A percentile compares a stretch with the other conserved stretches of the same genome.
Conservation (phyloP, 2,113 vertebrate species). For the Anoura caudifer region DNA sequence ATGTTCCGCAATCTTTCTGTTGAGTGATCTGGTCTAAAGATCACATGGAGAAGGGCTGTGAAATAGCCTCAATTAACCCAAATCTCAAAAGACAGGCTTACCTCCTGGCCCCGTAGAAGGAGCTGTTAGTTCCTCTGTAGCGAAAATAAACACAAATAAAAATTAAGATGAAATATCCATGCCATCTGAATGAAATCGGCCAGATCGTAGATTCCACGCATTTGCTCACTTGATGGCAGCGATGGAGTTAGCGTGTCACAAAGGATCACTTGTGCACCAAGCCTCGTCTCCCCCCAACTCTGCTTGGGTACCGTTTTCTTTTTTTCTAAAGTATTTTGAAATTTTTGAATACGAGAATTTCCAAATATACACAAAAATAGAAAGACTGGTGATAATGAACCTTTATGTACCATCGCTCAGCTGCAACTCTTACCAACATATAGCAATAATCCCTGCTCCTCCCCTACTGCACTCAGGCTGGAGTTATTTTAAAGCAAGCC, state of each 20-base stretch:
- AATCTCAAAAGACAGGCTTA: conserved; percentile 62
- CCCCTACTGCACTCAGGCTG: no score
- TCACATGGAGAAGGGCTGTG: background rate
- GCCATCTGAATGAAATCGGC: background rate
- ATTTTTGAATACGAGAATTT: background rate
- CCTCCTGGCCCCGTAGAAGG: conserved; percentile 62
- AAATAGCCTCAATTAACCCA: background rate
- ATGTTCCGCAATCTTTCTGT: background rate
- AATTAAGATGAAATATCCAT: background rate
- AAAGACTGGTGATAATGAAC: background rate
- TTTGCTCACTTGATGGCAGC: background rate
- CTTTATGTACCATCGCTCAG: no score
- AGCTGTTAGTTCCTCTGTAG: conserved; percentile 75
- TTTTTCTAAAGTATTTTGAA: background rate
- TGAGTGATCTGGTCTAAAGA: background rate
- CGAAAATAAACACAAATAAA: conserved; percentile 33
- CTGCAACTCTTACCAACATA: background rate
- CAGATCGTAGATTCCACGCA: background rate
- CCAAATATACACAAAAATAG: background rate
- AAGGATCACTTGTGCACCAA: background rate
- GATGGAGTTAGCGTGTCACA: background rate
- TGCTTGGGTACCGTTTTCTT: background rate
- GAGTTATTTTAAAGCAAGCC: background rate
- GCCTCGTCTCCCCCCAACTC: background rate
- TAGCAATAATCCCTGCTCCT: background rate